Evolutionary conservation across 1,140 invertebrate genomes (phyloP).

Genomic region (Zaprionus kolodkinae): DNA sequence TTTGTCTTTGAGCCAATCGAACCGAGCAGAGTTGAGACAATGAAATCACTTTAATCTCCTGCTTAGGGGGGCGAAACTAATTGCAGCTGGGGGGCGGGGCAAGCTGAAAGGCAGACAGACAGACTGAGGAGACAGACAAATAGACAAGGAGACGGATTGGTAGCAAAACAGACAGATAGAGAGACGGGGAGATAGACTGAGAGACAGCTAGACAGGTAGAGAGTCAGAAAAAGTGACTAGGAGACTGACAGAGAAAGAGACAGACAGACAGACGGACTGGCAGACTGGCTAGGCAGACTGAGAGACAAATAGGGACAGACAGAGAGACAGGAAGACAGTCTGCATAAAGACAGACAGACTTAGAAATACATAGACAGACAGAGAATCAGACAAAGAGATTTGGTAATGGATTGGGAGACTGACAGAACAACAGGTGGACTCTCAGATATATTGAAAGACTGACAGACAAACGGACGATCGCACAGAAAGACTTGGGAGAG

Average conservation of each 20-base stretch:
- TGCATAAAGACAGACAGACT: not conserved
- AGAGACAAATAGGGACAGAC: not conserved
- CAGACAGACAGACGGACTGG: too few relatives aligned
- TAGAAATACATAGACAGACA: not conserved
- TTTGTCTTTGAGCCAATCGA: slow-evolving; percentile 32
- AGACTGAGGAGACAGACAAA: too few relatives aligned
- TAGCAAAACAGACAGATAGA: not conserved
- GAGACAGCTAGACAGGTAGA: not conserved
- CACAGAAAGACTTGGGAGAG: not conserved
- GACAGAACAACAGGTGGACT: not conserved
- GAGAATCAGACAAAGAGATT: too few relatives aligned
- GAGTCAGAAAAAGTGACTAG: too few relatives aligned
- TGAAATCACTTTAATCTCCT: slow-evolving; percentile 31
- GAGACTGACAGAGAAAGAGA: too few relatives aligned
- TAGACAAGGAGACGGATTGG: too few relatives aligned
- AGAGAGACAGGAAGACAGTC: not conserved
- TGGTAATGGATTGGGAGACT: too few relatives aligned
- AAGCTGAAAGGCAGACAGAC: not conserved
- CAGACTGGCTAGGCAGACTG: too few relatives aligned
- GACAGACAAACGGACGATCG: too few relatives aligned
- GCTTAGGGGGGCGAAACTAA: slow-evolving; percentile 19
- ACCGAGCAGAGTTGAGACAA: slow-evolving; percentile 17
- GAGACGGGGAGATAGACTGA: not conserved
- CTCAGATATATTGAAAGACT: not conserved
- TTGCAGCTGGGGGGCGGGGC: not conserved